Base-by-base conservation (phyloP, 2,888 invertebrate species). In the Barypeithes pellucidus region DNA sequence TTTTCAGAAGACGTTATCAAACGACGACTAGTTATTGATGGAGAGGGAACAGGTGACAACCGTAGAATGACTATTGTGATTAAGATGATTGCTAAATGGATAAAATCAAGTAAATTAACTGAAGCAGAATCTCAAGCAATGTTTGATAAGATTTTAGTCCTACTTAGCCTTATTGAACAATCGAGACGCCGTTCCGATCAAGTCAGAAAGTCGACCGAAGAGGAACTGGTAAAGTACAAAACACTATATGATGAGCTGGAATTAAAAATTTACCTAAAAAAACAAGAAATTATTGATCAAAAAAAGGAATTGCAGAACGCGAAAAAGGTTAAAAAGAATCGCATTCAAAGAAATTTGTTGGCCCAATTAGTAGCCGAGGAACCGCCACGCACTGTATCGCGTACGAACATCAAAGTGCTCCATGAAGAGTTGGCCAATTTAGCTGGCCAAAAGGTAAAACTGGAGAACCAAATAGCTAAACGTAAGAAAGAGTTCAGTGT, bases 1-100 rank as follows among this genome's bases (percentile, higher is more conserved):
- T 20, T 78, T 88, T 7, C 84, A 97, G 99, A 99, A 87, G 98
- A 98, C 84, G 95, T 98, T 47, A 97, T 98, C 75, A 92, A 95
- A 79, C 90, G 97, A 78, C 90, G 97, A 76, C 88, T 99, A 43
- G 87, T 98, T 33, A 96, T 98, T 80, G 99, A 99, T 85, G 99
- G 98, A 14, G 98, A 99, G 88, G 98, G 98, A 7, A 96, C 95
- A 9, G 98, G 97, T 18, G 99, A 99, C 83, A 98, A 99, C 83
- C 90, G 97, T 70, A 88, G 97, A 71, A 88, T 98, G 18, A 96
- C 95, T 83, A 92, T 94, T 67, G 87, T 98, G 16, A 86, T 97
- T 9, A 96, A 96, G 87, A 93, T 93, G 20, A 90, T 95, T 72
- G 90, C 93, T 52, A 95, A 94, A 86, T 95, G 94, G 94, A 91